Conservation (phyloP, 1,140 invertebrate genomes). For the Drosophila oshimai region DNA sequence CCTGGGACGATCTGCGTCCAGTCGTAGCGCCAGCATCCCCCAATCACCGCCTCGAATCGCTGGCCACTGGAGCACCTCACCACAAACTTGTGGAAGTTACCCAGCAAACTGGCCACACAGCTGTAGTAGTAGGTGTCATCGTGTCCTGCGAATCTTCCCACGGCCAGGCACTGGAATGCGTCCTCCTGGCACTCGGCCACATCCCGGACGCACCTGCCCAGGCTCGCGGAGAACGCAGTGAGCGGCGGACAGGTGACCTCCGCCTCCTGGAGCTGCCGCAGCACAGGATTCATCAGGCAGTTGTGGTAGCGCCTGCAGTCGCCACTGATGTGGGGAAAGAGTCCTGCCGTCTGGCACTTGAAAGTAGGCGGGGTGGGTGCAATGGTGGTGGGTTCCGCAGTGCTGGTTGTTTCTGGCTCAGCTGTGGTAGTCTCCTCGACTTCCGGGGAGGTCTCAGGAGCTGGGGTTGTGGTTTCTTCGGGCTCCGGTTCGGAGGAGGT, state of each 20-base stretch:
- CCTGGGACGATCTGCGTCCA: constrained; percentile 54
- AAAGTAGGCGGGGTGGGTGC: constrained; percentile 48
- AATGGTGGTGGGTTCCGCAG: no score
- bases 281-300: constrained; percentile 33
- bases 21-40: constrained; percentile 64
- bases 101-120: constrained; percentile 43
- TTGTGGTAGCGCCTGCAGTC: constrained; percentile 60
- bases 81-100: constrained; percentile 62
- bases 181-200: constrained; percentile 52
- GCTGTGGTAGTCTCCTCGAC: background rate
- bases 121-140: constrained; percentile 64
- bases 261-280: constrained; percentile 12
- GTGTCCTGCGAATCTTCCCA: constrained; percentile 46
- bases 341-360: constrained; percentile 38
- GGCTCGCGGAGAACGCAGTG: constrained; percentile 40
- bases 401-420: background rate
- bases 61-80: constrained; percentile 60
- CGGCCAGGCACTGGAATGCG: constrained; percentile 27
- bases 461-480: background rate
- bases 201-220: constrained; percentile 55
- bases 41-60: constrained; percentile 37
- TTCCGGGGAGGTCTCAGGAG: no score
- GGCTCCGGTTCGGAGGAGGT: background rate
- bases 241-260: constrained; percentile 36
- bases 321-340: constrained; percentile 37